Evolutionary conservation across 2,797 vertebrate species (phyloP).

Genomic region (Aldrovandia affinis): DNA sequence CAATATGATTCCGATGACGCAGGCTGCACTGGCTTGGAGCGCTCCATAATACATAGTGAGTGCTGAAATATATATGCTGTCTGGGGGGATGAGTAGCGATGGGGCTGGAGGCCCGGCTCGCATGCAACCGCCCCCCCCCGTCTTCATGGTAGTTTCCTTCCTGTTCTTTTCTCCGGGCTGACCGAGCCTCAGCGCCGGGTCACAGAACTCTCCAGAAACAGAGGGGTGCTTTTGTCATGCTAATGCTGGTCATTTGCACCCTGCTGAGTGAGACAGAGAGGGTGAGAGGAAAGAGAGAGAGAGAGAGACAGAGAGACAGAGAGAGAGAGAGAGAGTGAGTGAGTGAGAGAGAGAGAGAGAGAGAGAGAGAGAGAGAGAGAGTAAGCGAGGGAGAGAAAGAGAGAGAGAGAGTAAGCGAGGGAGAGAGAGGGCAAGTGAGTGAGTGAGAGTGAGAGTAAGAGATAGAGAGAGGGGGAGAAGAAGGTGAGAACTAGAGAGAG

Average conservation of each 20-base stretch:
- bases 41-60: slow-evolving; percentile 5
- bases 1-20: slow-evolving; percentile 40
- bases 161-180: slow-evolving; percentile 18
- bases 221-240: slow-evolving; percentile 19
- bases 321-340: neutral
- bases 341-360: neutral
- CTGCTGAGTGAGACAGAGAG: slow-evolving; percentile 1
- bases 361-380: neutral
- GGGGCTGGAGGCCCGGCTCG: neutral
- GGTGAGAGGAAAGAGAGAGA: neutral
- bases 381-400: too few relatives aligned
- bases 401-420: neutral
- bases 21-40: neutral
- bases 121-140: neutral
- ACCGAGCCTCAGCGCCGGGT: neutral
- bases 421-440: too few relatives aligned
- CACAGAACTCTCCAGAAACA: neutral
- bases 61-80: slow-evolving; percentile 27
- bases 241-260: slow-evolving; percentile 34
- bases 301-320: neutral
- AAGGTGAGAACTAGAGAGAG: too few relatives aligned
- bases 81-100: neutral
- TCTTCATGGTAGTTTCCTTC: slow-evolving; percentile 1
- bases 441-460: too few relatives aligned
- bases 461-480: too few relatives aligned